phyloP scores from a whole-genome alignment of 64 coral and sea anemone species.

The Dendrophyllia cribrosa region DNA sequence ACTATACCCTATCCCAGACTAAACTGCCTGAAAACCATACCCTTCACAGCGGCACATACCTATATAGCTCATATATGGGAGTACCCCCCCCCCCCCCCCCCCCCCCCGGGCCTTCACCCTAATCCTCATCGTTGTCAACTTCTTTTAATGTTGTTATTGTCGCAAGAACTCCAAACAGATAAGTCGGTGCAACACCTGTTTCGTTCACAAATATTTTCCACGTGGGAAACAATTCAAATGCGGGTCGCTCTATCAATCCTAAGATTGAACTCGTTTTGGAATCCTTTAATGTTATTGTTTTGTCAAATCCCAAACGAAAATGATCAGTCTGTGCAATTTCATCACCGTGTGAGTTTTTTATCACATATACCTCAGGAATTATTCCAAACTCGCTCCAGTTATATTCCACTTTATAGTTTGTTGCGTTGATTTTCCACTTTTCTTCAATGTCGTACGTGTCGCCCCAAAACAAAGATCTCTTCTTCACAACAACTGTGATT shows the following conservation, averaged over 20 bases:
- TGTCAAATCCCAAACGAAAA: neutral
- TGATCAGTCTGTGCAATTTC: neutral
- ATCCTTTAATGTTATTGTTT: constrained; percentile 1
- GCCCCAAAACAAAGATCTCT: neutral
- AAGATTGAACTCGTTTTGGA: neutral
- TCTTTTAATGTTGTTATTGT: constrained; percentile 5
- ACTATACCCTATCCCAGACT: too few relatives aligned
- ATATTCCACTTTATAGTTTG: neutral
- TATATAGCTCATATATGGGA: too few relatives aligned
- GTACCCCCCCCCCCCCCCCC: too few relatives aligned
- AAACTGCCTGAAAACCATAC: too few relatives aligned
- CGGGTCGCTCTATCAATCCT: neutral
- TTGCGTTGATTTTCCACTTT: neutral
- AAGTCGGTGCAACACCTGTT: neutral
- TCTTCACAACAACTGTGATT: neutral
- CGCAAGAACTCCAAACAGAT: neutral
- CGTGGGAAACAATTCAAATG: neutral
- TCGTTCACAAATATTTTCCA: neutral
- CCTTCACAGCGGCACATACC: too few relatives aligned
- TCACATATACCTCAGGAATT: neutral
- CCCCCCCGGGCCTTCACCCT: too few relatives aligned
- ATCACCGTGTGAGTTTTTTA: neutral
- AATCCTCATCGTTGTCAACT: neutral
- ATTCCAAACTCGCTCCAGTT: neutral
- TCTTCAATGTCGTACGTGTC: neutral